Conservation (phyloP, 1,140 invertebrate species). For the Bombus difficillimus region DNA sequence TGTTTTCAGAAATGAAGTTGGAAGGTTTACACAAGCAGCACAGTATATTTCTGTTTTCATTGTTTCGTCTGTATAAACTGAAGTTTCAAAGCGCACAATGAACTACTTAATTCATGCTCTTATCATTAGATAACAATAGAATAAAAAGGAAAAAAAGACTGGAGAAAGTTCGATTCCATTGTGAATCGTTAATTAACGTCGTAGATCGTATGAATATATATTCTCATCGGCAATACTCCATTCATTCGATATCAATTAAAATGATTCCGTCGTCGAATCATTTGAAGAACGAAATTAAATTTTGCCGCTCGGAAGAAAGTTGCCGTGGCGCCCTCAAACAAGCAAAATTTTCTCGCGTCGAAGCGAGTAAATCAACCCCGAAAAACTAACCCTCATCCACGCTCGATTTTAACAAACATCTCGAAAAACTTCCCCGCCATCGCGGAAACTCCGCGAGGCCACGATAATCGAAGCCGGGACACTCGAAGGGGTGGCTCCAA, state of each 20-base stretch:
- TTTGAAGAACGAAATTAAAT: constrained; percentile 12
- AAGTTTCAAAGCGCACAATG: background rate
- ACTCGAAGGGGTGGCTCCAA: constrained; percentile 69
- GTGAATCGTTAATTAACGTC: background rate
- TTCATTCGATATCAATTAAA: constrained; percentile 30
- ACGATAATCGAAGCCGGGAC: constrained; percentile 60
- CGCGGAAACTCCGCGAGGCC: constrained; percentile 45
- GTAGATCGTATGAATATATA: too few relatives aligned
- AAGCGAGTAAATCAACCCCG: constrained; percentile 46
- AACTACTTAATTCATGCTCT: background rate
- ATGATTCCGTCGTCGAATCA: background rate
- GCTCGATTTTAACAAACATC: constrained; percentile 55
- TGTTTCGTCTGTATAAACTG: background rate
- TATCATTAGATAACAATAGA: background rate
- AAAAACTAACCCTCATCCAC: constrained; percentile 44
- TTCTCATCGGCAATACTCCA: background rate
- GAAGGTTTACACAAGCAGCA: too few relatives aligned
- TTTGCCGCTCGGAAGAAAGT: constrained; percentile 1
- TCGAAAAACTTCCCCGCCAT: constrained; percentile 55
- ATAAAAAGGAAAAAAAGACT: background rate
- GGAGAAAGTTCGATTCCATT: too few relatives aligned
- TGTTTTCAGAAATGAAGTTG: too few relatives aligned
- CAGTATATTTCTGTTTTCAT: too few relatives aligned
- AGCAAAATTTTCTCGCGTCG: constrained; percentile 44
- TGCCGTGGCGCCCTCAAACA: constrained; percentile 19